Base-by-base conservation (phyloP, 2,113 vertebrate species). In the Saguinus midas region DNA sequence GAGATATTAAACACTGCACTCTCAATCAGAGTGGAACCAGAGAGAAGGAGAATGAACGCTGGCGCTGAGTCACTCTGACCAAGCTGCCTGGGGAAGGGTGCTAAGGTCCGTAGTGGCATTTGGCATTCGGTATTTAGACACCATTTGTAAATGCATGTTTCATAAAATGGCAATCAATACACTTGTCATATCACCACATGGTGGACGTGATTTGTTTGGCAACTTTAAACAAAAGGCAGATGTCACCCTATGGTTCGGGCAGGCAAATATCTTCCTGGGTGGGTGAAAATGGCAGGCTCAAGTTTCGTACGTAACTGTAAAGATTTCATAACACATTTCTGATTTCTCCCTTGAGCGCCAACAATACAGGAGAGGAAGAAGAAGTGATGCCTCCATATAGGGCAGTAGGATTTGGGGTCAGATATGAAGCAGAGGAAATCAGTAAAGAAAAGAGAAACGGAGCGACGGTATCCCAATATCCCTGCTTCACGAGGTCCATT, bases 21-120 rank as follows among this genome's bases (percentile, higher is more conserved):
- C 91, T 52, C 73, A 95, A 89, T 94, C 87, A 94, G 72, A 95
- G 87, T 84, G 95, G 97, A 98, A 95, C 94, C 96, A 97, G 97
- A 98, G 95, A 78, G 80, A 55, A 86, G 64, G 92, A 98, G 43
- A 81, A 91, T 17, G 96, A 91, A 70, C 92, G 40, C 66, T 72
- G 81, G 89, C 75, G 92, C 66, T 32, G 61, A 73, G 90, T 50
- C 7, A 57, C 96, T 94, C 85, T 5, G n/a, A 0, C 0, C 45
- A 91, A 95, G 87, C 50, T 94, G 64, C 73, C 52, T 6, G 82
- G 92, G 91, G 87, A 94, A 80, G 84, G 75, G 80, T 29, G 68
- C 81, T 66, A 0, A 5, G 45, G 93, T 75, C 91, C 52, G 50
- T 70, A 61, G 55, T 0, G 48, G 55, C 43, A 66, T 37, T 89